Conservation (phyloP, 2,797 vertebrate species). For the Peromyscus nudipes region DNA sequence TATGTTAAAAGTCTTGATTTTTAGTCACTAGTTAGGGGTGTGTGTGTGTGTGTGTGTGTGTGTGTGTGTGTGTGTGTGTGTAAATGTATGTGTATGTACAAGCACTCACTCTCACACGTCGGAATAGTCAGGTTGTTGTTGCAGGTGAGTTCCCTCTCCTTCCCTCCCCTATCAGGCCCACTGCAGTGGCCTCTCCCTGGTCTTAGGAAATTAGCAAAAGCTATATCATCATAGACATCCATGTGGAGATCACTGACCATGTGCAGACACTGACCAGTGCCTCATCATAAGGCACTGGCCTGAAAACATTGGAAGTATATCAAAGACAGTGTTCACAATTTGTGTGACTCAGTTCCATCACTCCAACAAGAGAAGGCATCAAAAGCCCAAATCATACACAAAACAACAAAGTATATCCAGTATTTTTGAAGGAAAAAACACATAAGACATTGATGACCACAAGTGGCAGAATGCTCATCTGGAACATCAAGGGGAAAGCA, state of each 20-base stretch:
- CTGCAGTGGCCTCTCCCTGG: no score
- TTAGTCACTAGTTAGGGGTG: not conserved
- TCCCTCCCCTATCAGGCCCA: not conserved
- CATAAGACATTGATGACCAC: not conserved
- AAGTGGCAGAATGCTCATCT: not conserved
- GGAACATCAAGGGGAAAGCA: conserved; percentile 69
- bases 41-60: not conserved
- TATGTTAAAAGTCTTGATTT: not conserved
- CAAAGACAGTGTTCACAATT: conserved; percentile 97
- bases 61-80: not conserved
- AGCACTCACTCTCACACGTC: not conserved
- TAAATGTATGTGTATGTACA: no score
- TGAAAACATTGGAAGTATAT: conserved; percentile 98
- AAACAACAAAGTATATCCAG: not conserved
- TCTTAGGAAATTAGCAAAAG: not conserved
- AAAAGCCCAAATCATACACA: not conserved
- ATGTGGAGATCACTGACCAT: conserved; percentile 90
- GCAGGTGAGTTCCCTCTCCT: not conserved
- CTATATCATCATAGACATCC: not conserved
- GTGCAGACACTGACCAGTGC: conserved; percentile 93
- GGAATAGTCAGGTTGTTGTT: no score
- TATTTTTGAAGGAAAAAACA: not conserved
- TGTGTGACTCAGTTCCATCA: conserved; percentile 95
- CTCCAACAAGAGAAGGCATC: conserved; percentile 95
- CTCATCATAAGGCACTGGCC: conserved; percentile 97